phyloP scores from a whole-genome alignment of 2,888 invertebrate genomes.

The Yponomeuta plumbellus region DNA sequence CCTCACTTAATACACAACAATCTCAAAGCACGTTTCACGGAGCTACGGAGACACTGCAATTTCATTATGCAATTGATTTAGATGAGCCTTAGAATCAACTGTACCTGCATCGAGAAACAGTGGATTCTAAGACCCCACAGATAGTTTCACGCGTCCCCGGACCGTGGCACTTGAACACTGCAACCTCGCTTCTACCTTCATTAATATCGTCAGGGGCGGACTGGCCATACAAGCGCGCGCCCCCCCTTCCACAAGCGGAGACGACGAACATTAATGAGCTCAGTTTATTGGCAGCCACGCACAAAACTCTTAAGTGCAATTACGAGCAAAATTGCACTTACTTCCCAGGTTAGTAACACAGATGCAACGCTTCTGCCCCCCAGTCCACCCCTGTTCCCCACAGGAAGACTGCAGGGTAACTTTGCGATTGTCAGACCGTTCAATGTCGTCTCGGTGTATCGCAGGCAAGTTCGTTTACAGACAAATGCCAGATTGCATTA shows the following conservation, averaged over 20 bases:
- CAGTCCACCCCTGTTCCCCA: constrained; percentile 74
- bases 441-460: constrained; percentile 46
- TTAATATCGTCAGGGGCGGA: constrained; percentile 78
- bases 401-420: constrained; percentile 75
- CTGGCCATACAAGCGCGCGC: constrained; percentile 77
- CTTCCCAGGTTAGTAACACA: constrained; percentile 76
- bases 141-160: constrained; percentile 65
- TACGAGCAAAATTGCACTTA: constrained; percentile 77
- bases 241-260: constrained; percentile 74
- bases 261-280: constrained; percentile 77
- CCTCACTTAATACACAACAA: background rate
- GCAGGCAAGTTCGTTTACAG: constrained; percentile 49
- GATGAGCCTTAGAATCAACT: background rate
- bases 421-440: constrained; percentile 58
- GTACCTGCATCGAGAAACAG: background rate
- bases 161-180: constrained; percentile 34
- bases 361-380: constrained; percentile 70
- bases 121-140: constrained; percentile 36
- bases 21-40: background rate
- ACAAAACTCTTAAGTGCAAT: constrained; percentile 77
- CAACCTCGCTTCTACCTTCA: constrained; percentile 76
- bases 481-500: background rate
- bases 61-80: constrained; percentile 37
- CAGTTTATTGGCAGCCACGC: constrained; percentile 77
- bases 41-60: constrained; percentile 38